Conservation (phyloP, 2,113 vertebrate genomes). For the Rana temporaria region DNA sequence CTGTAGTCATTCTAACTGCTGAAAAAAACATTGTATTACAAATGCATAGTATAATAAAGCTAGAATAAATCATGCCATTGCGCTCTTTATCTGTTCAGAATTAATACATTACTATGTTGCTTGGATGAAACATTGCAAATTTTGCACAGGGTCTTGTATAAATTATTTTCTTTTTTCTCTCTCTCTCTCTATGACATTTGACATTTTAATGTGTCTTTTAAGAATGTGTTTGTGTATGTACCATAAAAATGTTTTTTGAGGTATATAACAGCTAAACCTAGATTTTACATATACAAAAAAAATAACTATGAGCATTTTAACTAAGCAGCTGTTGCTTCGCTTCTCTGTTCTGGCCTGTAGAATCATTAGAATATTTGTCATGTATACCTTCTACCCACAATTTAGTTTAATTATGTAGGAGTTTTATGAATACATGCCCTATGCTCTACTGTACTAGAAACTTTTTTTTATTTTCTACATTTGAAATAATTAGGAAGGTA, state of each 20-base stretch:
- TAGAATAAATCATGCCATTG: conserved; percentile 36
- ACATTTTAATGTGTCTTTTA: conserved; percentile 4
- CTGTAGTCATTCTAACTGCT: conserved; percentile 40
- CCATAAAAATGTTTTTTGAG: not conserved
- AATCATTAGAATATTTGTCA: too few relatives aligned
- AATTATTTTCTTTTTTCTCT: not conserved
- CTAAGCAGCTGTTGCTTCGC: too few relatives aligned
- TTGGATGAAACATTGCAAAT: conserved; percentile 31
- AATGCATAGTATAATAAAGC: conserved; percentile 48
- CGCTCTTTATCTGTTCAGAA: conserved; percentile 39
- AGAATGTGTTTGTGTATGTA: not conserved
- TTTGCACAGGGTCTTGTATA: conserved; percentile 8
- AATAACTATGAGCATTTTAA: too few relatives aligned
- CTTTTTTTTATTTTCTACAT: too few relatives aligned
- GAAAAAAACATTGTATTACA: conserved; percentile 44
- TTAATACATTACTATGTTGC: conserved; percentile 8
- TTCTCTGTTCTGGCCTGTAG: too few relatives aligned
- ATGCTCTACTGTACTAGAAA: too few relatives aligned
- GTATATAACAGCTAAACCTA: not conserved
- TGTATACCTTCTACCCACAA: too few relatives aligned
- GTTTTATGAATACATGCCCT: too few relatives aligned
- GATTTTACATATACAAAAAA: not conserved
- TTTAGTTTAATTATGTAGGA: too few relatives aligned
- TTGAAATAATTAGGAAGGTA: too few relatives aligned
- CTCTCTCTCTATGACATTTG: not conserved